Conservation (phyloP, 2,888 invertebrate species). For the Limnephilus marmoratus region DNA sequence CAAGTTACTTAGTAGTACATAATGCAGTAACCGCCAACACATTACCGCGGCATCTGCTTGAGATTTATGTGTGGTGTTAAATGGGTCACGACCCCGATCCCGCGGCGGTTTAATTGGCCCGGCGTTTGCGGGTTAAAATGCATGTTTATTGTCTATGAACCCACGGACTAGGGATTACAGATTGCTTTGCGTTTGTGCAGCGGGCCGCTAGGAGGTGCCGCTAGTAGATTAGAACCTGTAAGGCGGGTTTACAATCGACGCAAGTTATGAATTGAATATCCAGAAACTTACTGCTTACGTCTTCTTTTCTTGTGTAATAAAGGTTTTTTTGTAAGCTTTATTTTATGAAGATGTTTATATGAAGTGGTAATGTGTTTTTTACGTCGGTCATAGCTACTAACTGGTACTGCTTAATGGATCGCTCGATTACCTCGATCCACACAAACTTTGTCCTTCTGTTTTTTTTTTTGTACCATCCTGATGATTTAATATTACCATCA, state of each 20-base stretch:
- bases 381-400: not conserved
- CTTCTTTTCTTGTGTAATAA: not conserved
- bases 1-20: not conserved
- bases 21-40: not conserved
- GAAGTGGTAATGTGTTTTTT: not conserved
- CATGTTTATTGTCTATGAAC: slow-evolving; percentile 47
- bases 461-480: not conserved
- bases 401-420: not conserved
- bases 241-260: not conserved
- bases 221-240: not conserved
- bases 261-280: not conserved
- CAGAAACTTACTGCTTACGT: not conserved
- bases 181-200: not conserved
- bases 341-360: not conserved
- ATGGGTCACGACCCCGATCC: slow-evolving; percentile 39
- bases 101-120: slow-evolving; percentile 43
- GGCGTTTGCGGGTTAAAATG: slow-evolving; percentile 28
- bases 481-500: too few relatives aligned
- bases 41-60: slow-evolving; percentile 11
- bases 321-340: not conserved
- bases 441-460: not conserved
- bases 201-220: not conserved
- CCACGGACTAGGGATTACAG: not conserved
- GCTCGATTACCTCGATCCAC: not conserved
- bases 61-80: slow-evolving; percentile 42